These are phyloP conservation scores for Bombus sibiricus DNA, from an alignment of 1,140 invertebrate species.

Conservation along the genomic window DNA sequence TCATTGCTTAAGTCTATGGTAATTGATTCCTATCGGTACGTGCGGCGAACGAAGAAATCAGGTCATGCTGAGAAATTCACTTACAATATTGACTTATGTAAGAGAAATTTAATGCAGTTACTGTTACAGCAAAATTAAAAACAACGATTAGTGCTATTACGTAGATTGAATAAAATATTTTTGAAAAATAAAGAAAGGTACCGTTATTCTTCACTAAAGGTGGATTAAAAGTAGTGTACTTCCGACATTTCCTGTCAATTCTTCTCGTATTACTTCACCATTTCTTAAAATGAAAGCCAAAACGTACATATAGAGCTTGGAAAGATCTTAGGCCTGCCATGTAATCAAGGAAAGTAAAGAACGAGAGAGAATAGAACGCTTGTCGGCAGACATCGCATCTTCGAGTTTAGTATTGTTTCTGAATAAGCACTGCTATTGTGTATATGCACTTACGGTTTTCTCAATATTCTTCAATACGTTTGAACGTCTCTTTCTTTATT, in stretches of 20 bases:
- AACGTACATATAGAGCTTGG: background rate
- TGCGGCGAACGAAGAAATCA: background rate
- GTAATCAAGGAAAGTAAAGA: constrained; percentile 43
- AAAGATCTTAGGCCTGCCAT: constrained; percentile 28
- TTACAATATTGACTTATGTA: background rate
- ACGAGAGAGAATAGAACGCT: constrained; percentile 21
- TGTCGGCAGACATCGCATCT: constrained; percentile 31
- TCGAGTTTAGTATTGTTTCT: constrained; percentile 24
- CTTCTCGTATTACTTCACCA: background rate
- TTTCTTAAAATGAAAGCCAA: constrained; percentile 37
- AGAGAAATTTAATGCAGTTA: background rate
- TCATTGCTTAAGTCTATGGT: background rate
- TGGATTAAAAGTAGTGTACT: background rate
- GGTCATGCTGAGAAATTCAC: background rate
- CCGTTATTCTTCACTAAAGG: background rate
- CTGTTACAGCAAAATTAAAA: background rate
- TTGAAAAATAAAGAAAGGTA: background rate
- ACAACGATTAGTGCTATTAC: background rate
- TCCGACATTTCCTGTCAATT: background rate
- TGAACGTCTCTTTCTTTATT: background rate
- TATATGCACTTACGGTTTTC: background rate
- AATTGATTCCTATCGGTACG: background rate
- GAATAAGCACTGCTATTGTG: constrained; percentile 11
- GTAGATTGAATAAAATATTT: background rate
- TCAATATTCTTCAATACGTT: background rate